Evolutionary conservation across 1,140 invertebrate species (phyloP).

Genomic region (Harlomillsia oculata): DNA sequence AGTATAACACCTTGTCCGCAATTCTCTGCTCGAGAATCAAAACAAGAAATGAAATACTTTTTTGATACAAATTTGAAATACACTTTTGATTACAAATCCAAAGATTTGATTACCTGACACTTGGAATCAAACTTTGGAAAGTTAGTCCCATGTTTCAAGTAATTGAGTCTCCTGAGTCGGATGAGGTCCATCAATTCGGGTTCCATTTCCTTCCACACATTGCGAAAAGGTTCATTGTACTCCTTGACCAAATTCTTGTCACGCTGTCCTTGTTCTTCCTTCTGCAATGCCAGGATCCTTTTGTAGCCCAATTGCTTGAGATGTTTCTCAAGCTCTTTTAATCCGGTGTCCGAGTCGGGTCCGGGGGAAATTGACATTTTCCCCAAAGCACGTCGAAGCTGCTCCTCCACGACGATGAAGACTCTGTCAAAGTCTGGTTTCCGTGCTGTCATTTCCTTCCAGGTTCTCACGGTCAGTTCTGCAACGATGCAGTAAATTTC

Average conservation of each 20-base stretch:
- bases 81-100: too few relatives aligned
- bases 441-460: slow-evolving; percentile 97
- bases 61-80: too few relatives aligned
- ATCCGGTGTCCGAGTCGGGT: too few relatives aligned
- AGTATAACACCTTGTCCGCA: slow-evolving; percentile 94
- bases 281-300: slow-evolving; percentile 85
- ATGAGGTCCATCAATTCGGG: slow-evolving; percentile 86
- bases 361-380: too few relatives aligned
- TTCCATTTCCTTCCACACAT: slow-evolving; percentile 80
- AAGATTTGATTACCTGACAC: slow-evolving; percentile 68
- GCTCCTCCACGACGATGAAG: slow-evolving; percentile 82
- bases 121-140: slow-evolving; percentile 82
- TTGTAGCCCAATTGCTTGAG: slow-evolving; percentile 65
- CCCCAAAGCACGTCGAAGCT: slow-evolving; percentile 80
- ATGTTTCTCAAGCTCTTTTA: slow-evolving; percentile 54
- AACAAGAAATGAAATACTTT: too few relatives aligned
- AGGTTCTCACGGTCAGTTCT: slow-evolving; percentile 85
- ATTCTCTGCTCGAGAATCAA: too few relatives aligned
- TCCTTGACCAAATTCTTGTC: too few relatives aligned
- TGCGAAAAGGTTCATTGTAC: slow-evolving; percentile 66
- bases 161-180: slow-evolving; percentile 77
- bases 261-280: slow-evolving; percentile 74
- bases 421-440: slow-evolving; percentile 91
- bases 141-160: slow-evolving; percentile 78
- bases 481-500: slow-evolving; percentile 92